Conservation (phyloP, 1,140 invertebrate genomes). For the Drosophila bocqueti region DNA sequence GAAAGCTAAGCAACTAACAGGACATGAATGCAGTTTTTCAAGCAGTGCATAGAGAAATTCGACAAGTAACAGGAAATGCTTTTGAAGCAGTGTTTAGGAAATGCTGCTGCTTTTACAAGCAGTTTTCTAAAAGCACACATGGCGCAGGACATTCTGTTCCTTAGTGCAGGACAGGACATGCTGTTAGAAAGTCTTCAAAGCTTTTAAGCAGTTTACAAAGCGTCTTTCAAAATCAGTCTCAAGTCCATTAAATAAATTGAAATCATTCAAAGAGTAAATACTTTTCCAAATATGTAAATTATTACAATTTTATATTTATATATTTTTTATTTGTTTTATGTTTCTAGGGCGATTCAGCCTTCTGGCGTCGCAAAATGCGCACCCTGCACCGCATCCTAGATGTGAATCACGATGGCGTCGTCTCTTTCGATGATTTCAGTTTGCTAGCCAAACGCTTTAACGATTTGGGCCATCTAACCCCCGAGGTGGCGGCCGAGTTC, state of each 20-base stretch:
- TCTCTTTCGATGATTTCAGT: conserved; percentile 92
- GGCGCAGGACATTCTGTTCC: not conserved
- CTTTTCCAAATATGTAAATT: not conserved
- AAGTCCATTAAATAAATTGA: not conserved
- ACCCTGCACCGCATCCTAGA: conserved; percentile 92
- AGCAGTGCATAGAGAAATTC: not conserved
- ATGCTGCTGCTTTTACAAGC: not conserved
- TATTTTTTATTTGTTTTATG: not conserved
- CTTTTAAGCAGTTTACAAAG: not conserved
- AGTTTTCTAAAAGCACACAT: not conserved
- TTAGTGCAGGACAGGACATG: not conserved
- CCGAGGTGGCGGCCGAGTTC: conserved; percentile 88
- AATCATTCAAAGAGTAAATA: not conserved
- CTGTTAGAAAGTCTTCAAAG: not conserved
- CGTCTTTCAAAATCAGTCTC: not conserved
- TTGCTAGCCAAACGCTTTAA: conserved; percentile 90
- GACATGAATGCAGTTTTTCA: not conserved
- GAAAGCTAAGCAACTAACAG: too few relatives aligned
- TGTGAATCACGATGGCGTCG: conserved; percentile 93
- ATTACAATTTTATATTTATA: not conserved
- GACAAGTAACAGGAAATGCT: not conserved
- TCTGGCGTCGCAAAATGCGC: conserved; percentile 96
- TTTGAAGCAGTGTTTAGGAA: not conserved
- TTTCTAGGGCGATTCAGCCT: conserved; percentile 90
- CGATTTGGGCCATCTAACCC: conserved; percentile 89